A percentile compares a stretch with the other conserved stretches of the same genome.
Evolutionary conservation across 2,888 invertebrate species (phyloP).

Genomic region (Minunthozetes semirufus): DNA sequence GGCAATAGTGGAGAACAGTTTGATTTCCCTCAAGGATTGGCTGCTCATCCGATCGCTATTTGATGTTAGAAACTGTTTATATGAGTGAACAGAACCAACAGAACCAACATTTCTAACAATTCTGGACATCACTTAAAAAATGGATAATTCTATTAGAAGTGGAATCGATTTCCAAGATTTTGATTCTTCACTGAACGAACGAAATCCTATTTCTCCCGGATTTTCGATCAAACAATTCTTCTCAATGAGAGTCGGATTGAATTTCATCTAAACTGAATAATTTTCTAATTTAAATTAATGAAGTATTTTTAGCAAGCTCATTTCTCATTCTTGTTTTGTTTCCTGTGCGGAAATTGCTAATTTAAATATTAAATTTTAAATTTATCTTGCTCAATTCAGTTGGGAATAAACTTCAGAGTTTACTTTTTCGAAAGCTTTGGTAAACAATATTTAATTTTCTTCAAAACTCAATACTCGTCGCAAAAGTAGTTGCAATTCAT

Average conservation of each 20-base stretch:
- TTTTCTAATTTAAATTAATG: no score
- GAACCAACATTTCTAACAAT: conserved; percentile 6
- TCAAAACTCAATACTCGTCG: no score
- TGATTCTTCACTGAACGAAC: neutral
- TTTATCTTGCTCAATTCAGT: neutral
- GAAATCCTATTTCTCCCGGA: neutral
- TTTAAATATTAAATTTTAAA: neutral
- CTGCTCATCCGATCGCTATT: conserved; percentile 14
- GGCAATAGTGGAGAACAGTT: conserved; percentile 10
- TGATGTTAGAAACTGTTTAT: neutral
- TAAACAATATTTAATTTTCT: no score
- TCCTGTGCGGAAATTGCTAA: neutral
- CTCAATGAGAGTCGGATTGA: no score
- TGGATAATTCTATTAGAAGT: neutral
- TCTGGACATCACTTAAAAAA: neutral
- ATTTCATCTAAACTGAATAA: no score
- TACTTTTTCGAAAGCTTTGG: no score
- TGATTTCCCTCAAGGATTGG: conserved; percentile 24
- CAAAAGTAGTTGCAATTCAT: no score
- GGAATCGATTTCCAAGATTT: neutral
- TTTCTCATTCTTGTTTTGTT: neutral
- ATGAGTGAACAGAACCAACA: no score
- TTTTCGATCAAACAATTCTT: neutral
- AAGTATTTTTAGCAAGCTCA: no score
- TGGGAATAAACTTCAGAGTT: no score